These are phyloP conservation scores for Plodia interpunctella DNA, from an alignment of 1,140 invertebrate species.

Conservation along the genomic window DNA sequence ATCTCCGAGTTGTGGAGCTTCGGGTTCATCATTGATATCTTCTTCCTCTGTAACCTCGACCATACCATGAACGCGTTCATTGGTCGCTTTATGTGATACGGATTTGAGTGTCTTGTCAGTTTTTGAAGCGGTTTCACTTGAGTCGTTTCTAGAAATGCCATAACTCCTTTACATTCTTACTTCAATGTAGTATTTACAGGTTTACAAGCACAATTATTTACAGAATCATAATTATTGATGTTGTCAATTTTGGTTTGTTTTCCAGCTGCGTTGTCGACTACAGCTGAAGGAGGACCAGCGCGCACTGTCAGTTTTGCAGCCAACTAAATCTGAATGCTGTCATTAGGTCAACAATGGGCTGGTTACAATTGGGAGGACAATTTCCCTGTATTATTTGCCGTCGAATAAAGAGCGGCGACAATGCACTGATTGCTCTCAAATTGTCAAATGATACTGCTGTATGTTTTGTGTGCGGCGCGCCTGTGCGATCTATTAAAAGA, in stretches of 20 bases:
- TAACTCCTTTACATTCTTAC: slow-evolving; percentile 22
- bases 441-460: slow-evolving; percentile 74
- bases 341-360: slow-evolving; percentile 68
- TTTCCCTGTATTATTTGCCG: slow-evolving; percentile 73
- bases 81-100: slow-evolving; percentile 80
- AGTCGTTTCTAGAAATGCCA: slow-evolving; percentile 52
- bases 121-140: slow-evolving; percentile 37
- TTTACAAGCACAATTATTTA: not conserved
- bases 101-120: slow-evolving; percentile 52
- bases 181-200: not conserved
- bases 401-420: slow-evolving; percentile 75
- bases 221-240: not conserved
- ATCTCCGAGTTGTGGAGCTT: slow-evolving; percentile 89
- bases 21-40: slow-evolving; percentile 89
- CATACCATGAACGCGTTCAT: slow-evolving; percentile 87
- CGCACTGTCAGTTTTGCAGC: slow-evolving; percentile 56
- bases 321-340: slow-evolving; percentile 63
- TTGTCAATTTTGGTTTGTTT: not conserved
- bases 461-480: slow-evolving; percentile 69
- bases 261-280: not conserved
- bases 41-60: slow-evolving; percentile 82
- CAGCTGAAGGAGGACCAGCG: slow-evolving; percentile 35
- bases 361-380: slow-evolving; percentile 68
- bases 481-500: slow-evolving; percentile 56
- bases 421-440: slow-evolving; percentile 75